Conservation (phyloP, 2,113 vertebrate genomes). For the Ammodytes marinus region DNA sequence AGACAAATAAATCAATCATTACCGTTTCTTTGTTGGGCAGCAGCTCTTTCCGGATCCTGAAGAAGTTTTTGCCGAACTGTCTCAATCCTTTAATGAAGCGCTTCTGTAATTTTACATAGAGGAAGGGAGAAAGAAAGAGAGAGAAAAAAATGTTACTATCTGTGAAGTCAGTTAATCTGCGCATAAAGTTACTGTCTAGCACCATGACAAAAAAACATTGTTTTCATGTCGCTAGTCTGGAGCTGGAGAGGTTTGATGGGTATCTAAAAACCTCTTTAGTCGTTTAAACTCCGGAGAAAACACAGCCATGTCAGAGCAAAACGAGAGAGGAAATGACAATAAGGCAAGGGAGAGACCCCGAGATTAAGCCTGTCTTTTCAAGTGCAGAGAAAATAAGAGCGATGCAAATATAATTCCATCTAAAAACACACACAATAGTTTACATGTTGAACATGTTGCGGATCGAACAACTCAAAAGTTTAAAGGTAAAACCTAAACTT, state of each 20-base stretch:
- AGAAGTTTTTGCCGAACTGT: slow-evolving; percentile 99
- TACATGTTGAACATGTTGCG: slow-evolving; percentile 1
- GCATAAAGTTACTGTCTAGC: slow-evolving; percentile 51
- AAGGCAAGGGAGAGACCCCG: slow-evolving; percentile 59
- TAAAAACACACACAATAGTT: slow-evolving; percentile 4
- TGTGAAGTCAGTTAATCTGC: slow-evolving; percentile 55
- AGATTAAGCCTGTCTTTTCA: slow-evolving; percentile 52
- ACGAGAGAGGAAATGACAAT: slow-evolving; percentile 77
- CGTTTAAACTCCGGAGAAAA: slow-evolving; percentile 61
- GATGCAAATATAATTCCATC: background rate
- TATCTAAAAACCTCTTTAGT: slow-evolving; percentile 63
- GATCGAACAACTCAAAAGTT: slow-evolving; percentile 61
- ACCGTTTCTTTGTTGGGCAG: slow-evolving; percentile 95
- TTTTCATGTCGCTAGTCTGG: slow-evolving; percentile 62
- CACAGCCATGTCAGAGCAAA: slow-evolving; percentile 70
- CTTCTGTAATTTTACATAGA: slow-evolving; percentile 87
- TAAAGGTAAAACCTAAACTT: slow-evolving; percentile 71
- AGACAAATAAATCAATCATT: slow-evolving; percentile 69
- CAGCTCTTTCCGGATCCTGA: slow-evolving; percentile 98
- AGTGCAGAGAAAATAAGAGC: slow-evolving; percentile 31
- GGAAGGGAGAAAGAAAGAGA: slow-evolving; percentile 53
- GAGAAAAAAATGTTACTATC: slow-evolving; percentile 66
- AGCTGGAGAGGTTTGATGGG: slow-evolving; percentile 59
- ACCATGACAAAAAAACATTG: slow-evolving; percentile 53
- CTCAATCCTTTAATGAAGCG: slow-evolving; percentile 98